Percentiles rank a stretch among this genome's conserved stretches.
phyloP scores from a whole-genome alignment of 1,140 invertebrate species.

The Caerostris darwini region DNA sequence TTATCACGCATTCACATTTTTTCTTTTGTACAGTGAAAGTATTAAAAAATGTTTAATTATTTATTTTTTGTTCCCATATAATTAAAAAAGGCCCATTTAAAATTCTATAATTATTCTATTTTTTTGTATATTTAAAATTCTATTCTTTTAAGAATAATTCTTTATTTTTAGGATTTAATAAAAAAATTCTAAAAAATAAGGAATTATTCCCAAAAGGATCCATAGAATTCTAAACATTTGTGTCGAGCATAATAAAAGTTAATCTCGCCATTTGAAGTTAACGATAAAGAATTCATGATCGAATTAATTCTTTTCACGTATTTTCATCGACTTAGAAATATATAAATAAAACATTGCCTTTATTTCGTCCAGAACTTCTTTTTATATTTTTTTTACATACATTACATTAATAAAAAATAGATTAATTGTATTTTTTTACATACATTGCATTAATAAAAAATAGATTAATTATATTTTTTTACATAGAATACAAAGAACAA shows the following conservation, averaged over 20 bases:
- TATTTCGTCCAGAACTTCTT: not conserved
- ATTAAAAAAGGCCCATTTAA: no score
- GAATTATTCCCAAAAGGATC: not conserved
- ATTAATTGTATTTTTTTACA: not conserved
- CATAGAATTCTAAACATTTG: not conserved
- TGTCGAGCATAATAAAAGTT: not conserved
- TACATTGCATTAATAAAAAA: not conserved
- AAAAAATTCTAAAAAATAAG: no score
- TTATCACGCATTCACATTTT: no score
- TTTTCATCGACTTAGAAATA: not conserved
- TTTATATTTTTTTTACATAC: not conserved
- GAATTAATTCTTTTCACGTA: not conserved
- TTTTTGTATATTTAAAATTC: no score
- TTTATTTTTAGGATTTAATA: no score
- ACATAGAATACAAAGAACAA: not conserved
- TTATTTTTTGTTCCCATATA: no score
- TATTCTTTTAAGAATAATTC: no score
- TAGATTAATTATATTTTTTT: not conserved
- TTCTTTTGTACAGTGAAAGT: no score
- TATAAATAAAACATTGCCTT: not conserved
- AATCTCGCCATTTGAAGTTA: not conserved
- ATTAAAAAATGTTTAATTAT: no score
- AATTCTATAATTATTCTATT: no score
- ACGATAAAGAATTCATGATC: not conserved
- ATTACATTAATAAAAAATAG: not conserved